A percentile compares a stretch with the other conserved stretches of the same genome.
Conservation (phyloP, 2,113 vertebrate species). For the Tenrec ecaudatus region DNA sequence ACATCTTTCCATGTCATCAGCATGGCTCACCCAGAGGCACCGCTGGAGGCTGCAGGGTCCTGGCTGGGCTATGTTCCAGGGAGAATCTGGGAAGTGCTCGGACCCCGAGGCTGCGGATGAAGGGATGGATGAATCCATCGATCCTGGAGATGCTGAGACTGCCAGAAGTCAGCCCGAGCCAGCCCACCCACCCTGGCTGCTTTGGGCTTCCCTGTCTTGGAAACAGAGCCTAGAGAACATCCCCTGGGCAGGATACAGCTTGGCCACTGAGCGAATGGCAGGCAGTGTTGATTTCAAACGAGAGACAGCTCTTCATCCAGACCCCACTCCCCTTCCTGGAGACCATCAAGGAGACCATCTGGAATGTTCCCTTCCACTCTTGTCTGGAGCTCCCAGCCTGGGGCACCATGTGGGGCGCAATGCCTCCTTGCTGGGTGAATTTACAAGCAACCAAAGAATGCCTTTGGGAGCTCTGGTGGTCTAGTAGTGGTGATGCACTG, state of each 20-base stretch:
- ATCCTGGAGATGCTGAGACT: background rate
- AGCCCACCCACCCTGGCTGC: background rate
- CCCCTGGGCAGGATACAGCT: background rate
- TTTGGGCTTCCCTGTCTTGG: background rate
- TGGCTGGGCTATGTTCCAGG: background rate
- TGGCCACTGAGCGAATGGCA: background rate
- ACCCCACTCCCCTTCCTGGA: too few species aligned
- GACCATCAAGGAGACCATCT: fast-evolving
- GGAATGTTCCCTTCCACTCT: background rate
- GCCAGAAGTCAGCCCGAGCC: background rate
- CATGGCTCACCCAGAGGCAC: slow-evolving; percentile 33
- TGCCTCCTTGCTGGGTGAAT: background rate
- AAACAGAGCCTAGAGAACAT: background rate
- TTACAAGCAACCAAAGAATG: background rate
- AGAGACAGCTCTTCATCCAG: too few species aligned
- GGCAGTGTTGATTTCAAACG: background rate
- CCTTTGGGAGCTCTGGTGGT: too few species aligned
- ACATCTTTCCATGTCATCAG: slow-evolving; percentile 60
- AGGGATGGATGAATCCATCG: fast-evolving
- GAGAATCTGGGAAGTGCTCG: background rate
- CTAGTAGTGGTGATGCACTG: too few species aligned
- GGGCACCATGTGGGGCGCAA: background rate
- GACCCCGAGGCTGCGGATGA: background rate
- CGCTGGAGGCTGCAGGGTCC: background rate
- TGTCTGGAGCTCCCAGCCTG: background rate